Evolutionary conservation across 2,888 invertebrate genomes (phyloP), one percentile per base, ranked within the genome.

Genomic region (Cryptus armator): DNA sequence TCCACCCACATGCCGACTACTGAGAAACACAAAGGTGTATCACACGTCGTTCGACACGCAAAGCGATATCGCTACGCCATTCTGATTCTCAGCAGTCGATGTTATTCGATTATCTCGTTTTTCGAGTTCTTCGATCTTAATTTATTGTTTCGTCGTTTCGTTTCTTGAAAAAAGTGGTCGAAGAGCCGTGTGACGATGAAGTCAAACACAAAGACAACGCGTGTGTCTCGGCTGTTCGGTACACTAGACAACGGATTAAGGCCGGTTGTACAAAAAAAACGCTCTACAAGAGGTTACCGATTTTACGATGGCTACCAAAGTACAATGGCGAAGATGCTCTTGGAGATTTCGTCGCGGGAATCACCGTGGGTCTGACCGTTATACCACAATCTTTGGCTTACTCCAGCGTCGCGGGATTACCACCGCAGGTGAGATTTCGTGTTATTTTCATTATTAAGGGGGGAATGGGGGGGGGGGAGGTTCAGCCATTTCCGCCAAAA

Each of bases 281-380:
- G 86, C 94, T 98, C 32, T 95, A 96, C 93, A 97, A 96, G 93
- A 95, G 97, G 83, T 89, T 98, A 72, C 98, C 98, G 7, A 95
- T 98, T 75, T 92, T 97, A 5, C 94, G 93, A 77, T 98, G 98
- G 98, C 93, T 97, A 87, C 98, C 97, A 4, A 95, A 95, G 90
- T 98, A 98, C 94, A 96, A 95, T 89, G 91, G 94, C 7, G 95
- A 96, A 82, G 96, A 97, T 94, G 96, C 97, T 7, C 94, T 98
- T 72, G 97, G 98, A 10, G 99, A 99, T 94, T 93, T 98, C 62
- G 97, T 99, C 86, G 98, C 99, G 4, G 98, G 98, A 78, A 94
- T 99, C 81, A 98, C 98, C 1, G 98, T 99, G 14, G 99, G 98
- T 0, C 95, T 99, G 83, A 99, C 98, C 0, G 98, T 99, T 79